Evolutionary conservation across 2,888 invertebrate species (phyloP), one percentile per base, ranked within the genome.

Genomic region (Anoplius nigerrimus): DNA sequence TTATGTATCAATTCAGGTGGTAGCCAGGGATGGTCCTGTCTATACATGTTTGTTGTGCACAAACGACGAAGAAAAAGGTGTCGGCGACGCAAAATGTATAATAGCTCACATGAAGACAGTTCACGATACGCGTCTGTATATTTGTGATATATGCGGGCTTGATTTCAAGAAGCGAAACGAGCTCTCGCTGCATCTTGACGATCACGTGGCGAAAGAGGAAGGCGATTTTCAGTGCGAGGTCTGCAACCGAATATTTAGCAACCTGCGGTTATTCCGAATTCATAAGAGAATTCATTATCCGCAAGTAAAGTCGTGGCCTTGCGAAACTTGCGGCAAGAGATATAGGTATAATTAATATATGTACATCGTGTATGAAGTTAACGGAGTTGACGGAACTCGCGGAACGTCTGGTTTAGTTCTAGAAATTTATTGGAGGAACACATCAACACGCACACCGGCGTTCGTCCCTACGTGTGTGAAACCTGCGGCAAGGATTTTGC

Each of bases 401-500:
- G 21, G 21, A 16, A 4, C 24, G 42, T 61, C 11, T 66, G 45
- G 57, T 27, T 72, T 53, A 92, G 92, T 75, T 94, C 94, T 0
- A 91, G 92, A 60, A 92, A 93, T 81, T 87, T 94, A 46, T 89
- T 95, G 5, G 91, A 92, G n/a, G 95, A 94, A 75, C 95, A 95
- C 79, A 91, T 91, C 79, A 94, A 94, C 87, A 91, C 91, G 8
- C 95, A 95, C 84, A 92, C 92, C 0, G 95, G 94, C 0, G 84
- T 90, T 1, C 89, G 94, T 0, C 94, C 95, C 0, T 93, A 94
- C 85, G 86, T 90, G 3, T 95, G 95, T 82, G 82, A 88, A 0
- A 84, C 90, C 0, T 95, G 95, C 84, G 90, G 91, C 6, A 95
- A 95, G 89, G 91, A 92, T 76, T 95, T 95, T 88, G 93, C 95